Evolutionary conservation across 2,797 vertebrate species (phyloP).

Genomic region (Simalia tracyae): DNA sequence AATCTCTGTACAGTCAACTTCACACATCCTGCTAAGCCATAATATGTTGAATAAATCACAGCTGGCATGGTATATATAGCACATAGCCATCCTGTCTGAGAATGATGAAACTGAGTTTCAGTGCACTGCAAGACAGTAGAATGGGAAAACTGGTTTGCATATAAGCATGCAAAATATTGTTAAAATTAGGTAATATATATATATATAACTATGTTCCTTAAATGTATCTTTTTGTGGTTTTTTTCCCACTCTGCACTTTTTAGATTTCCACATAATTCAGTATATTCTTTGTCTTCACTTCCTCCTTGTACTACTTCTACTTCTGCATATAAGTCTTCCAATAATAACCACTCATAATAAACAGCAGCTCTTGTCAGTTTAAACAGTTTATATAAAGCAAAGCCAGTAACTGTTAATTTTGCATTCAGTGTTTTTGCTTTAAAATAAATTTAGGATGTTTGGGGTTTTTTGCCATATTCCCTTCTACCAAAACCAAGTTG

Average conservation of each 20-base stretch:
- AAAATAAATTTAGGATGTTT: not conserved
- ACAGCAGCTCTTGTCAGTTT: not conserved
- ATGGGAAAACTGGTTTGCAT: not conserved
- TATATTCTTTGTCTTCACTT: not conserved
- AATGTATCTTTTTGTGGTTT: fast-evolving
- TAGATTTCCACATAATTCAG: slow-evolving; percentile 1
- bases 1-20: not conserved
- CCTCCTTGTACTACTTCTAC: not conserved
- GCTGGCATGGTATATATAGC: not conserved
- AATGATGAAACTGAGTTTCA: not conserved
- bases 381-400: not conserved
- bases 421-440: not conserved
- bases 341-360: not conserved
- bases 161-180: not conserved
- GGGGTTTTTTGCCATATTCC: not conserved
- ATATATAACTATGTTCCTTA: not conserved
- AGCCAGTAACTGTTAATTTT: not conserved
- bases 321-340: not conserved
- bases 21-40: not conserved
- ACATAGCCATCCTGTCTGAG: not conserved
- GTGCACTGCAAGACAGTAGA: not conserved
- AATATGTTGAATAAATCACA: not conserved
- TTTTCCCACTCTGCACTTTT: not conserved
- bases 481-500: not conserved
- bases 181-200: not conserved